Evolutionary conservation across 2,888 invertebrate genomes (phyloP).

Genomic region (Subacronicta megacephala): DNA sequence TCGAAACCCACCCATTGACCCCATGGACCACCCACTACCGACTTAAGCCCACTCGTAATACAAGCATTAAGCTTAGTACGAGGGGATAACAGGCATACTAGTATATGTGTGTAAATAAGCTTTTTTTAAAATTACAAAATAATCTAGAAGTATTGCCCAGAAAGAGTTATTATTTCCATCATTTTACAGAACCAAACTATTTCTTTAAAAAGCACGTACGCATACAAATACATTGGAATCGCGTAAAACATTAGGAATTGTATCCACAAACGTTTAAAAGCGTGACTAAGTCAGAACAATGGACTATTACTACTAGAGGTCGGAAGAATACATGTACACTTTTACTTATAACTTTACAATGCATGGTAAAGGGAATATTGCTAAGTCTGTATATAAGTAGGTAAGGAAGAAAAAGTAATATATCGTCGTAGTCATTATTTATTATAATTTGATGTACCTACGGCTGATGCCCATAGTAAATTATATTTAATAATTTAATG

Average conservation of each 20-base stretch:
- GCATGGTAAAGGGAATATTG: background rate
- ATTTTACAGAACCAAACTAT: background rate
- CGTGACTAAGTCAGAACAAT: slow-evolving; percentile 49
- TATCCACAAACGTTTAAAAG: slow-evolving; percentile 5
- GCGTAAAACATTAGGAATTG: slow-evolving; percentile 8
- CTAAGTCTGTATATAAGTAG: background rate
- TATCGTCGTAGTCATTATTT: too few relatives aligned
- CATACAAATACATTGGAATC: background rate
- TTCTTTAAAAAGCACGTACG: background rate
- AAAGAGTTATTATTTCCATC: background rate
- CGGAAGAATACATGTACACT: slow-evolving; percentile 35
- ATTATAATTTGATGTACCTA: too few relatives aligned
- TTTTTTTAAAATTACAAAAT: too few relatives aligned
- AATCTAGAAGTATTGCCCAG: background rate
- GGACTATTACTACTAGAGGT: slow-evolving; percentile 29
- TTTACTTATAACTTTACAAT: slow-evolving; percentile 29
- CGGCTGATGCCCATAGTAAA: too few relatives aligned
- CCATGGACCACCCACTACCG: too few relatives aligned
- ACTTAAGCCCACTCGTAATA: too few relatives aligned
- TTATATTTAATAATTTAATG: too few relatives aligned
- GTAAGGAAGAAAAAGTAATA: too few relatives aligned
- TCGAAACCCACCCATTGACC: too few relatives aligned
- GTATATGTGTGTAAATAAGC: too few relatives aligned
- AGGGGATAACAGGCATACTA: too few relatives aligned
- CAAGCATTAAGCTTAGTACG: too few relatives aligned